phyloP scores from a whole-genome alignment of 2,113 vertebrate species.

The Labeo rohita region DNA sequence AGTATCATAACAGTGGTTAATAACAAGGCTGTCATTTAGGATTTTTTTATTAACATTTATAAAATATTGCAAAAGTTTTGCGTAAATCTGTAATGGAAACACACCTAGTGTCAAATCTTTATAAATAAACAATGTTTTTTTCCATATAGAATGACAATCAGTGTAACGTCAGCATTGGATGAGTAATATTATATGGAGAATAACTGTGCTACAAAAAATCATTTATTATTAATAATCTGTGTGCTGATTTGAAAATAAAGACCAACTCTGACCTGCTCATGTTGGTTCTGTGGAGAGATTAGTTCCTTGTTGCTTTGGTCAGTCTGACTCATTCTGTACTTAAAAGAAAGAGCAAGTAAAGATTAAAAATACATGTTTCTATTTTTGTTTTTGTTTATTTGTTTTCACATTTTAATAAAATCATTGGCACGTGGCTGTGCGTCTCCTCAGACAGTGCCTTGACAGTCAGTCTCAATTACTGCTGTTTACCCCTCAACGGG shows the following conservation, averaged over 20 bases:
- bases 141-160: background rate
- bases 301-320: background rate
- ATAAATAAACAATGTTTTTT: background rate
- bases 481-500: background rate
- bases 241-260: background rate
- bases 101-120: no score
- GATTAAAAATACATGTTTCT: background rate
- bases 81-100: no score
- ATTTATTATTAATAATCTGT: background rate
- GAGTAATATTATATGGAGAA: background rate
- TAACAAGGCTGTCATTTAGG: no score
- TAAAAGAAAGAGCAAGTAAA: background rate
- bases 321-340: background rate
- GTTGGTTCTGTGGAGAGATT: background rate
- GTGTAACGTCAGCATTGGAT: background rate
- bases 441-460: background rate
- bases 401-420: slow-evolving; percentile 46
- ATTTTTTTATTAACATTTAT: no score
- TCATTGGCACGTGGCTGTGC: background rate
- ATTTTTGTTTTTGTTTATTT: slow-evolving; percentile 45
- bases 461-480: slow-evolving; percentile 22
- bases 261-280: slow-evolving; percentile 25
- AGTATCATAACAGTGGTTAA: no score
- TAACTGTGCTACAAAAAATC: background rate
- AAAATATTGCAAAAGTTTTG: no score